Conservation (phyloP, 2,888 invertebrate species). For the Tribolium freemani region DNA sequence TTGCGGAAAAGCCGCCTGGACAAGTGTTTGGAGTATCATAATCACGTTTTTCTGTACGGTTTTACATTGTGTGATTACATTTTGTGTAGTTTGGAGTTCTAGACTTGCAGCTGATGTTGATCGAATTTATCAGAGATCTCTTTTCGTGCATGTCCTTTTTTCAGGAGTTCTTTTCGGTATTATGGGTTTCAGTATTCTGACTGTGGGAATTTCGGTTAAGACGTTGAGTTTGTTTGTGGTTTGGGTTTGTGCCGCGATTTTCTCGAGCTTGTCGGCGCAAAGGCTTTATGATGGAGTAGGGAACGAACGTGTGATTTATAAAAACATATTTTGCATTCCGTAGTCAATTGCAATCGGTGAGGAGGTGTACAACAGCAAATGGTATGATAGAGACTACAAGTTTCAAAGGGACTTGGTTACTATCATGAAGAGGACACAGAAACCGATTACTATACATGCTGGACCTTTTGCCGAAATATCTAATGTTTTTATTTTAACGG, state of each 20-base stretch:
- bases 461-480: constrained; percentile 14
- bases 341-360: neutral
- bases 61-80: neutral
- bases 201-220: constrained; percentile 19
- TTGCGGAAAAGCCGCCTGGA: neutral
- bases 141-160: constrained; percentile 29
- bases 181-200: constrained; percentile 23
- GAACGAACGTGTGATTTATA: neutral
- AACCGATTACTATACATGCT: constrained; percentile 13
- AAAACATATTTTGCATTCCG: neutral
- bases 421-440: neutral
- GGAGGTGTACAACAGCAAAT: constrained; percentile 1
- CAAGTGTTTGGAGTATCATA: constrained; percentile 18
- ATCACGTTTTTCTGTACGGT: constrained; percentile 16
- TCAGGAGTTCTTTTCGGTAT: constrained; percentile 31
- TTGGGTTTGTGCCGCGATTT: constrained; percentile 18
- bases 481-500: constrained; percentile 7
- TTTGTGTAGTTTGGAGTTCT: neutral
- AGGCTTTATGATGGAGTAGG: constrained; percentile 13
- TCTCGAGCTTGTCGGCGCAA: constrained; percentile 21
- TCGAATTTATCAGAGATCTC: neutral
- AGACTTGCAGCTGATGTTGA: constrained; percentile 20
- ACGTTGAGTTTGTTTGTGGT: constrained; percentile 22
- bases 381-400: constrained; percentile 21
- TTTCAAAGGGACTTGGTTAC: constrained; percentile 2